Conservation (phyloP, 2,888 invertebrate genomes). For the Carpatolechia fugitivella region DNA sequence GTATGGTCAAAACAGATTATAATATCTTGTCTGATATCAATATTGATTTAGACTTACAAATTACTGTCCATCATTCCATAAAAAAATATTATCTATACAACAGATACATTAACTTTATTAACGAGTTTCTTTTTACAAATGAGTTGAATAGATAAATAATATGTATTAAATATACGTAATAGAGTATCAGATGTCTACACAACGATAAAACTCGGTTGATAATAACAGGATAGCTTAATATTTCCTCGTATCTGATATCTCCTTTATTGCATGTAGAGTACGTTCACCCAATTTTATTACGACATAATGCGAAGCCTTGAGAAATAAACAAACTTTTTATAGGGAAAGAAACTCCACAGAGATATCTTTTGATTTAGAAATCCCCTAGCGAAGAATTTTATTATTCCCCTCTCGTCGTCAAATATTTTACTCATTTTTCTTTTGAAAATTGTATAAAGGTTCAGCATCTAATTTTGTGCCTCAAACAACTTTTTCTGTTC, state of each 20-base stretch:
- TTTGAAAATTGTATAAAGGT: conserved; percentile 10
- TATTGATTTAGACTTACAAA: too few relatives aligned
- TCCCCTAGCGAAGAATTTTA: conserved; percentile 24
- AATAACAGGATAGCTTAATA: conserved; percentile 1
- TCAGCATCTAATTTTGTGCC: background rate
- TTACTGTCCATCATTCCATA: too few relatives aligned
- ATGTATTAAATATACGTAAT: too few relatives aligned
- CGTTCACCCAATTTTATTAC: conserved; percentile 13
- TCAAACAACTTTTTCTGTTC: background rate
- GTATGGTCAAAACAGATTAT: too few relatives aligned
- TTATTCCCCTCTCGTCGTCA: conserved; percentile 23
- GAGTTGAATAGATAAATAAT: too few relatives aligned
- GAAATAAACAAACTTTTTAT: conserved; percentile 13
- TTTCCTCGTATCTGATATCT: background rate
- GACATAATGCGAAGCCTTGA: conserved; percentile 5
- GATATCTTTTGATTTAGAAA: conserved; percentile 27
- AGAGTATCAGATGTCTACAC: background rate
- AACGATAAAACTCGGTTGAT: background rate
- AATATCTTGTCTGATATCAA: too few relatives aligned
- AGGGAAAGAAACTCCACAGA: conserved; percentile 10
- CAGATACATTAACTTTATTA: too few relatives aligned
- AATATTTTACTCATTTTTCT: conserved; percentile 20
- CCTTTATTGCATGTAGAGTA: background rate
- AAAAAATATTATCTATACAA: too few relatives aligned
- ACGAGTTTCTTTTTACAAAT: too few relatives aligned